Conservation (phyloP, 53 echinoderm and acorn worm genomes). For the Hippasteria phrygiana region DNA sequence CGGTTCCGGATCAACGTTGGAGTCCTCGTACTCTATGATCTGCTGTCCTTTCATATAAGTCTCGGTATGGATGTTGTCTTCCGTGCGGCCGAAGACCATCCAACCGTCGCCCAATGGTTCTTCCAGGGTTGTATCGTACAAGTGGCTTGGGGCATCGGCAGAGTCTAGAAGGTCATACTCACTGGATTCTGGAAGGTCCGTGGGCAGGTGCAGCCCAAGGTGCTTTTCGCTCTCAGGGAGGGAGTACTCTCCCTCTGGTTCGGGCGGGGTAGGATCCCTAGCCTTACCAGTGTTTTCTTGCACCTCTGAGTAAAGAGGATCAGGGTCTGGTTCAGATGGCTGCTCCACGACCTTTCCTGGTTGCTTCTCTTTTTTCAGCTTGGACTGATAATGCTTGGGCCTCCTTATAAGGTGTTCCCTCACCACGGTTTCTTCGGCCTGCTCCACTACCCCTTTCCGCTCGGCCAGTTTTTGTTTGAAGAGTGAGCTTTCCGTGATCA, state of each 20-base stretch:
- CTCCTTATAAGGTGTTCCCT: not conserved
- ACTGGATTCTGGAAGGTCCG: constrained; percentile 36
- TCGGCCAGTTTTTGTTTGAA: constrained; percentile 36
- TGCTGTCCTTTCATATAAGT: constrained; percentile 20
- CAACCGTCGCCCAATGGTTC: constrained; percentile 53
- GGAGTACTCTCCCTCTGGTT: not conserved
- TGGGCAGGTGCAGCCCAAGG: constrained; percentile 7
- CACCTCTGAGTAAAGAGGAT: constrained; percentile 65
- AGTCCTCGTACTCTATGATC: not conserved
- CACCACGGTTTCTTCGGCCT: not conserved
- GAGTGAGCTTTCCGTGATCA: constrained; percentile 39
- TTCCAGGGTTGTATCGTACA: constrained; percentile 44
- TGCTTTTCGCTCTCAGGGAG: not conserved
- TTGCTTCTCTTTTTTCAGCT: constrained; percentile 1
- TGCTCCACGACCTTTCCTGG: not conserved
- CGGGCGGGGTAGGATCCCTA: not conserved
- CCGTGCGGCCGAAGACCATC: constrained; percentile 62
- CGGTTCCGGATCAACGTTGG: constrained; percentile 5
- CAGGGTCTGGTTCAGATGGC: constrained; percentile 15
- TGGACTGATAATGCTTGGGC: constrained; percentile 23
- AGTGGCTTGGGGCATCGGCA: not conserved
- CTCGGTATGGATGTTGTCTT: constrained; percentile 78
- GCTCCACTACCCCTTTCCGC: not conserved
- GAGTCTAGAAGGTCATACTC: constrained; percentile 53
- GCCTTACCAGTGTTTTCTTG: not conserved